Conservation (phyloP, 2,888 invertebrate species). For the Melanotus villosus region DNA sequence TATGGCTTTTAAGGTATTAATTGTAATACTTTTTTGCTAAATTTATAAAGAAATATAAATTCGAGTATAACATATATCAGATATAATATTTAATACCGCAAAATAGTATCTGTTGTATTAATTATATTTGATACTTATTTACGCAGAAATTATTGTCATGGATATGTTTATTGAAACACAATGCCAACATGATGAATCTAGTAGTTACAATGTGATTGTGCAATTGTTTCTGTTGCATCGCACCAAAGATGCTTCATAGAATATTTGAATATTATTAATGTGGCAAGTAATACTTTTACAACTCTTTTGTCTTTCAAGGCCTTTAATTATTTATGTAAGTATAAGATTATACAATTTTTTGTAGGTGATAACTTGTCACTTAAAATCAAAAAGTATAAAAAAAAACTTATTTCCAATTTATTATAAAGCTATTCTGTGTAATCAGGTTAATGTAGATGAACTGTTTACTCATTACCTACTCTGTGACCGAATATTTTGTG, state of each 20-base stretch:
- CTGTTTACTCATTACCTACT: too few relatives aligned
- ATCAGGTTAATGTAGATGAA: too few relatives aligned
- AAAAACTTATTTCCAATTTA: too few relatives aligned
- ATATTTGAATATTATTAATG: background rate
- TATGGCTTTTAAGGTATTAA: background rate
- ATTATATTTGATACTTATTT: too few relatives aligned
- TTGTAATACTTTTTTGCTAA: background rate
- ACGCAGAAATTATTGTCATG: too few relatives aligned
- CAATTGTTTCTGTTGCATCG: constrained; percentile 34
- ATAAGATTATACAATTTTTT: background rate
- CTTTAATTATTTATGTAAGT: constrained; percentile 13
- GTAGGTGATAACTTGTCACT: too few relatives aligned
- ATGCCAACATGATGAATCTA: constrained; percentile 6
- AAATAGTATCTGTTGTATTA: too few relatives aligned
- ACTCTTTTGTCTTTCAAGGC: background rate
- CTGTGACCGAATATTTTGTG: too few relatives aligned
- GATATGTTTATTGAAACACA: background rate
- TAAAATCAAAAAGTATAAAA: too few relatives aligned
- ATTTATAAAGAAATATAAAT: background rate
- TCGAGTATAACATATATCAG: too few relatives aligned
- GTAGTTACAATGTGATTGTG: constrained; percentile 36
- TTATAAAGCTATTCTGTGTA: too few relatives aligned
- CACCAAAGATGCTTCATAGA: constrained; percentile 37
- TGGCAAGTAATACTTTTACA: background rate
- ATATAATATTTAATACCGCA: too few relatives aligned